phyloP scores from a whole-genome alignment of 2,888 invertebrate genomes.

The Chymomyza fuscimana region DNA sequence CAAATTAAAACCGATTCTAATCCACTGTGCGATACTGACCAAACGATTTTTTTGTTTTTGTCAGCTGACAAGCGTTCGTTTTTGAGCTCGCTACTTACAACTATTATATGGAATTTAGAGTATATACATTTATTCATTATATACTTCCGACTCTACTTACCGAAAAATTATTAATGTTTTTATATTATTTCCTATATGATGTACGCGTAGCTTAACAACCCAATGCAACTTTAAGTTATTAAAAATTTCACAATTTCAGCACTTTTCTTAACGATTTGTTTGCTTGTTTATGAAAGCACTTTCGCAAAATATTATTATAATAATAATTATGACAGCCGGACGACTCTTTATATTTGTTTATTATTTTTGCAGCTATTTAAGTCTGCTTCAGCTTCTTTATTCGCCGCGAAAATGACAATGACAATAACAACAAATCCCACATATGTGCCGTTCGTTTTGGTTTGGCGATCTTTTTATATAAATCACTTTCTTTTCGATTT shows the following conservation, averaged over 20 bases:
- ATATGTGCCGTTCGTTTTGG: slow-evolving; percentile 22
- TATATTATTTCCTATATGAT: background rate
- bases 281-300: slow-evolving; percentile 25
- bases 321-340: slow-evolving; percentile 2
- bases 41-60: background rate
- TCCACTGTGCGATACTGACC: background rate
- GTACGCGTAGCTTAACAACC: no score
- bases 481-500: slow-evolving; percentile 57
- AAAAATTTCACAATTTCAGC: slow-evolving; percentile 37
- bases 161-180: background rate
- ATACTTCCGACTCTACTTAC: background rate
- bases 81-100: background rate
- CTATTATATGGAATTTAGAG: background rate
- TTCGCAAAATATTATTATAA: slow-evolving; percentile 28
- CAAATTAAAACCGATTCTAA: background rate
- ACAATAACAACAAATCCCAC: slow-evolving; percentile 16
- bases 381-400: slow-evolving; percentile 20
- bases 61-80: background rate
- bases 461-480: slow-evolving; percentile 32
- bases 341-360: slow-evolving; percentile 15
- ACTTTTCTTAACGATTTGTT: slow-evolving; percentile 37
- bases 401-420: slow-evolving; percentile 13
- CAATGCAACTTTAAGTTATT: slow-evolving; percentile 13
- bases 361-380: slow-evolving; percentile 15
- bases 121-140: background rate